Evolutionary conservation across 2,888 invertebrate genomes (phyloP).

Genomic region (Epicampocera succincta): DNA sequence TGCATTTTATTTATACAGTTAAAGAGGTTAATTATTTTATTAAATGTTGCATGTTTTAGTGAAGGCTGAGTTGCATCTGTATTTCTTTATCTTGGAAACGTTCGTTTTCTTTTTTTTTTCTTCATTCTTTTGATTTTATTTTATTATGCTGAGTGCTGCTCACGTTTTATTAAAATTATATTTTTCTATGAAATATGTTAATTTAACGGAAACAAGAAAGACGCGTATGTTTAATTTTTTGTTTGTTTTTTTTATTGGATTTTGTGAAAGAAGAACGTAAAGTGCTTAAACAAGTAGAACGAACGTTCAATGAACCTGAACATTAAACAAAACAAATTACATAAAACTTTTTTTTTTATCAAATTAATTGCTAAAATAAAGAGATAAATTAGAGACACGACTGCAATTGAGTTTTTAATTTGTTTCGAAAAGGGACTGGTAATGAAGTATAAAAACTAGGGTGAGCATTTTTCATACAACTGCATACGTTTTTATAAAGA

Average conservation of each 20-base stretch:
- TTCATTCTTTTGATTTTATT: no score
- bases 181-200: not conserved
- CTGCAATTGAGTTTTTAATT: not conserved
- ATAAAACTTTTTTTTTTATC: conserved; percentile 9
- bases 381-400: conserved; percentile 16
- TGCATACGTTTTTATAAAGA: not conserved
- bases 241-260: not conserved
- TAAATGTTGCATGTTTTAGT: conserved; percentile 48
- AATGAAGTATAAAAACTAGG: not conserved
- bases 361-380: conserved; percentile 41
- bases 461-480: not conserved
- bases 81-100: conserved; percentile 11
- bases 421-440: not conserved
- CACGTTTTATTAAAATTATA: not conserved
- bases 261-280: conserved; percentile 10
- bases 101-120: not conserved
- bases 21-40: conserved; percentile 63
- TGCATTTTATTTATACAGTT: conserved; percentile 38
- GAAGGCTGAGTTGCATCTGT: conserved; percentile 18
- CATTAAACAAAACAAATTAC: conserved; percentile 22
- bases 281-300: conserved; percentile 54
- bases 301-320: conserved; percentile 53
- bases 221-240: not conserved
- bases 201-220: conserved; percentile 27
- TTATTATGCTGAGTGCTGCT: conserved; percentile 5